Conservation (phyloP, 2,797 vertebrate species). For the Chaetophractus vellerosus region DNA sequence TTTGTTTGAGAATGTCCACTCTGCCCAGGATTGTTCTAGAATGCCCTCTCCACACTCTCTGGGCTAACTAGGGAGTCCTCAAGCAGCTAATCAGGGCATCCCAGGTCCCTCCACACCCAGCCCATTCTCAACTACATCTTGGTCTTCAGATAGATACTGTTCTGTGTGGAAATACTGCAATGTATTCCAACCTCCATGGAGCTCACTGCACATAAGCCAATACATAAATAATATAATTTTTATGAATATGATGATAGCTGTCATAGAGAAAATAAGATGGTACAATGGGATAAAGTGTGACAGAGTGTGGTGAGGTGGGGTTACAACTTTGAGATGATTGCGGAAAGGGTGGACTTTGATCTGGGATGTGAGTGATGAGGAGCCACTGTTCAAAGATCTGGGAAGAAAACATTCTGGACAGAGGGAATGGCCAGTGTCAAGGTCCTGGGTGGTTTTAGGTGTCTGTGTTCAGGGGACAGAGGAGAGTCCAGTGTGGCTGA, state of each 20-base stretch:
- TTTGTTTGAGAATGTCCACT: background rate
- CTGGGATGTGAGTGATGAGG: background rate
- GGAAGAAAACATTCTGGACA: background rate
- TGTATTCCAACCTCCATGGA: too few relatives aligned
- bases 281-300: too few relatives aligned
- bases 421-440: background rate
- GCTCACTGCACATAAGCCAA: background rate
- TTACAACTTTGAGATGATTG: background rate
- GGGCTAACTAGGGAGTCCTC: background rate
- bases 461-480: background rate
- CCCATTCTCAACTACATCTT: background rate
- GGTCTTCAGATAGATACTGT: background rate
- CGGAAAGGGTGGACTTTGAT: too few relatives aligned
- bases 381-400: background rate
- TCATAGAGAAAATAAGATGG: background rate
- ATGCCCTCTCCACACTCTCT: background rate
- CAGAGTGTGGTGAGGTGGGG: background rate
- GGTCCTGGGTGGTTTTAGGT: background rate
- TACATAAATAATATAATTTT: background rate
- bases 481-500: background rate
- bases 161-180: background rate
- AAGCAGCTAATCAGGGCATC: background rate
- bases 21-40: background rate
- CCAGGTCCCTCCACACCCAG: background rate
- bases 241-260: too few relatives aligned